Percentiles rank a stretch among this genome's conserved stretches.
Conservation (phyloP, 2,888 invertebrate genomes). For the Ormyrus labotus region DNA sequence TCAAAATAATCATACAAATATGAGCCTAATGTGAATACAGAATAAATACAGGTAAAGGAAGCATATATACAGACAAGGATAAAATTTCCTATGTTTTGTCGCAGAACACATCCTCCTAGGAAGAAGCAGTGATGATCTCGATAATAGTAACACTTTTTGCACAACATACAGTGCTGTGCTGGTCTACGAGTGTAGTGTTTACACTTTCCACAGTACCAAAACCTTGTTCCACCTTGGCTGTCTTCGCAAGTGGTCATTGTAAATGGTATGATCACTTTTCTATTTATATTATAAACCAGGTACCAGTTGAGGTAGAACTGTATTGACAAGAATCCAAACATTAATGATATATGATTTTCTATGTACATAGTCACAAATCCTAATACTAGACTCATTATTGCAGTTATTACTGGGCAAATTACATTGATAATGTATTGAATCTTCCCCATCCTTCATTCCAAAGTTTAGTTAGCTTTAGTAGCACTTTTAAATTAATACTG, state of each 20-base stretch:
- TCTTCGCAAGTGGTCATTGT: constrained; percentile 38
- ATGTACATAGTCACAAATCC: constrained; percentile 64
- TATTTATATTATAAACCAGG: constrained; percentile 64
- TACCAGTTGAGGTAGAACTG: constrained; percentile 71
- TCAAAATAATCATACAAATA: constrained; percentile 64
- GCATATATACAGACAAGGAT: constrained; percentile 68
- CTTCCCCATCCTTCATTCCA: constrained; percentile 49
- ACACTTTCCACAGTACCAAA: constrained; percentile 69
- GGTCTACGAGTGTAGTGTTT: constrained; percentile 64
- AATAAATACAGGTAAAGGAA: constrained; percentile 65
- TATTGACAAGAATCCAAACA: constrained; percentile 64
- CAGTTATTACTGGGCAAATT: constrained; percentile 63
- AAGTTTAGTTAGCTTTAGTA: not conserved
- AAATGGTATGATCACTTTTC: constrained; percentile 57
- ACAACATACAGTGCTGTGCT: constrained; percentile 65
- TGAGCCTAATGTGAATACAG: constrained; percentile 63
- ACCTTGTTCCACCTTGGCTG: constrained; percentile 57
- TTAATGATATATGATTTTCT: constrained; percentile 62
- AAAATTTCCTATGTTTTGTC: constrained; percentile 69
- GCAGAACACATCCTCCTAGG: constrained; percentile 66
- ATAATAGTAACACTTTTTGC: constrained; percentile 68
- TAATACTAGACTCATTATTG: constrained; percentile 64
- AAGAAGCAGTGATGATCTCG: constrained; percentile 70
- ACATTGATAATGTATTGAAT: constrained; percentile 53
- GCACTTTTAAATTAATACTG: not conserved